A percentile compares a stretch with the other conserved stretches of the same genome.
phyloP scores from a whole-genome alignment of 2,113 vertebrate genomes.

The Diglossa brunneiventris region DNA sequence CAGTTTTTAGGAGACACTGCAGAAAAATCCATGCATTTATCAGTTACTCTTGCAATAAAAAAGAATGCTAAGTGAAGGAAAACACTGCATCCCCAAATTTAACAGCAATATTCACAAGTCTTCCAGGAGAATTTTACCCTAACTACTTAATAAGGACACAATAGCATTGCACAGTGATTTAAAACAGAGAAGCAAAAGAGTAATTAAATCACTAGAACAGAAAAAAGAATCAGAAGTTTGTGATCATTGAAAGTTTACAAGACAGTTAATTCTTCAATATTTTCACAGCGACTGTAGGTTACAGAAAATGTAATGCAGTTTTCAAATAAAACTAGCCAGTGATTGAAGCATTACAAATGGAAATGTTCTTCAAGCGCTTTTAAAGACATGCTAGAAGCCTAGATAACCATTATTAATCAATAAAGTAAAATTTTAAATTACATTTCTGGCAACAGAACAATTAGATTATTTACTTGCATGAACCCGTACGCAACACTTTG shows the following conservation, averaged over 20 bases:
- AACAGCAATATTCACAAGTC: not conserved
- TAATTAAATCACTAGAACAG: not conserved
- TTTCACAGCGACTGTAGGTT: not conserved
- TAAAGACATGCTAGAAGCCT: not conserved
- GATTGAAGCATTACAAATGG: not conserved
- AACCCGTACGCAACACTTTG: conserved; percentile 86
- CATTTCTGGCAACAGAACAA: not conserved
- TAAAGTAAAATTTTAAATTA: not conserved
- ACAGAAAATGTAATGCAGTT: not conserved
- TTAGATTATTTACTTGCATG: conserved; percentile 89
- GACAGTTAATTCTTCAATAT: not conserved
- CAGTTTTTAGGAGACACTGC: not conserved
- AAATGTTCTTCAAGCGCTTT: not conserved
- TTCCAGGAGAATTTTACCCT: not conserved
- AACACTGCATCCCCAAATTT: not conserved
- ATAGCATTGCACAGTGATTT: not conserved
- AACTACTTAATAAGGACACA: not conserved
- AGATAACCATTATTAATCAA: not conserved
- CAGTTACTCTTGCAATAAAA: not conserved
- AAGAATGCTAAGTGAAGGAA: not conserved
- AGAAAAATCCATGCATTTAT: not conserved
- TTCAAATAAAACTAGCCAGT: not conserved
- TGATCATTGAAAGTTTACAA: not conserved
- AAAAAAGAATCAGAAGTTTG: not conserved
- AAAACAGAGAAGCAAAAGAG: not conserved